Conservation (phyloP, 53 echinoderm and acorn worm genomes). For the Patiria pectinifera region DNA sequence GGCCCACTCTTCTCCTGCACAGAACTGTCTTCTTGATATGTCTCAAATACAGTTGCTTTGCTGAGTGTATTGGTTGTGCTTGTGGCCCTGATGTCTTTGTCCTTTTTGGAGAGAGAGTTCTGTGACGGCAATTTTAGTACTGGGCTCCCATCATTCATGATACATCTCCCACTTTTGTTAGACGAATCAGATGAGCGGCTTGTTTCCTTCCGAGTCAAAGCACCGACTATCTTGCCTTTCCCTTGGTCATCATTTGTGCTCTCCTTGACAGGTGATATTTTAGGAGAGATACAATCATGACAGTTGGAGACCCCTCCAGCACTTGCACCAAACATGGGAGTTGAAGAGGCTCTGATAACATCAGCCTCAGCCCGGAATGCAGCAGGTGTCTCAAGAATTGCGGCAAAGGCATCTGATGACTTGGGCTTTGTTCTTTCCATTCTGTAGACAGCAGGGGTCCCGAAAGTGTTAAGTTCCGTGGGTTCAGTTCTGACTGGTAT, state of each 20-base stretch:
- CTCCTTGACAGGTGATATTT: conserved; percentile 22
- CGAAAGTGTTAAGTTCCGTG: neutral
- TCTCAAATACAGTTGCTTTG: neutral
- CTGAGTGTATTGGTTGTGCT: neutral
- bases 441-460: neutral
- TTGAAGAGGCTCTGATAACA: conserved; percentile 34
- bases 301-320: neutral
- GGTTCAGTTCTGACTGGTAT: neutral
- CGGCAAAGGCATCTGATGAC: neutral
- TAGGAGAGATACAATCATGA: neutral
- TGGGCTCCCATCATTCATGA: conserved; percentile 29
- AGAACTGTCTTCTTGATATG: neutral
- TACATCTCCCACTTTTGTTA: neutral
- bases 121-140: neutral
- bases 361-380: conserved; percentile 28
- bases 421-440: neutral
- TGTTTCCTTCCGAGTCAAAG: neutral
- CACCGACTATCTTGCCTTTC: neutral
- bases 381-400: conserved; percentile 37
- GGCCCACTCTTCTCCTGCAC: neutral
- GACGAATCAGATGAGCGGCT: neutral
- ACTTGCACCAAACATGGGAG: conserved; percentile 8
- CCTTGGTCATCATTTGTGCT: neutral
- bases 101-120: neutral
- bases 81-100: neutral